Conservation (phyloP, 2,797 vertebrate species). For the Takifugu ocellatus region DNA sequence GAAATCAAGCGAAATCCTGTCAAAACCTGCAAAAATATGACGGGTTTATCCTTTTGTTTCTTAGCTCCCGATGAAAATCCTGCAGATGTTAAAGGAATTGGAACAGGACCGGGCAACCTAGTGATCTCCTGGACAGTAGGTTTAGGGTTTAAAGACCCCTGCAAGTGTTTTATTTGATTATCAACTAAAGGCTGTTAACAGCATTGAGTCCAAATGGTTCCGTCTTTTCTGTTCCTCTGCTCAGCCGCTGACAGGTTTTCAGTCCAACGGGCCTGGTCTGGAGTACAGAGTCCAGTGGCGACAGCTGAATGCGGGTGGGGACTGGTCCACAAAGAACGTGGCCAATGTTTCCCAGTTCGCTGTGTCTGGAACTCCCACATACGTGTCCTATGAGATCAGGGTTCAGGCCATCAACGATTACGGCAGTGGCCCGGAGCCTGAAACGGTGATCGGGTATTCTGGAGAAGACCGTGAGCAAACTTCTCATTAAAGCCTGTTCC, state of each 20-base stretch:
- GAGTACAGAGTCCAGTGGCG: slow-evolving; percentile 92
- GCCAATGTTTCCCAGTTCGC: slow-evolving; percentile 85
- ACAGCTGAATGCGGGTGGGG: slow-evolving; percentile 83
- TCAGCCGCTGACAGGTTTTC: slow-evolving; percentile 83
- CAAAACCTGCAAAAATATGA: background rate
- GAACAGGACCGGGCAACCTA: slow-evolving; percentile 85
- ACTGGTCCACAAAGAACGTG: slow-evolving; percentile 85
- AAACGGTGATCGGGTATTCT: slow-evolving; percentile 81
- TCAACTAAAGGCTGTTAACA: background rate
- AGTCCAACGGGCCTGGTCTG: slow-evolving; percentile 90
- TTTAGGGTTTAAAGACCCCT: background rate
- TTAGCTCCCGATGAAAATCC: slow-evolving; percentile 92
- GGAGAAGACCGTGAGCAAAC: slow-evolving; percentile 91
- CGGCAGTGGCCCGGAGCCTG: slow-evolving; percentile 84
- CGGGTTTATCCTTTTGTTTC: slow-evolving; percentile 4
- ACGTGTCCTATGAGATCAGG: slow-evolving; percentile 87
- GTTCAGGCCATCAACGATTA: slow-evolving; percentile 91
- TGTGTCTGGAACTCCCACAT: slow-evolving; percentile 86
- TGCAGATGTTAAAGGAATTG: slow-evolving; percentile 76
- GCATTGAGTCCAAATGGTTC: background rate
- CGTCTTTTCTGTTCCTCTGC: background rate
- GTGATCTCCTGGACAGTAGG: slow-evolving; percentile 93
- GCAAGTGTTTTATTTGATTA: background rate
- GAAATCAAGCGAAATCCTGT: background rate
- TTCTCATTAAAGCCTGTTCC: background rate